phyloP scores from a whole-genome alignment of 2,113 vertebrate species.

The Plectropomus leopardus region DNA sequence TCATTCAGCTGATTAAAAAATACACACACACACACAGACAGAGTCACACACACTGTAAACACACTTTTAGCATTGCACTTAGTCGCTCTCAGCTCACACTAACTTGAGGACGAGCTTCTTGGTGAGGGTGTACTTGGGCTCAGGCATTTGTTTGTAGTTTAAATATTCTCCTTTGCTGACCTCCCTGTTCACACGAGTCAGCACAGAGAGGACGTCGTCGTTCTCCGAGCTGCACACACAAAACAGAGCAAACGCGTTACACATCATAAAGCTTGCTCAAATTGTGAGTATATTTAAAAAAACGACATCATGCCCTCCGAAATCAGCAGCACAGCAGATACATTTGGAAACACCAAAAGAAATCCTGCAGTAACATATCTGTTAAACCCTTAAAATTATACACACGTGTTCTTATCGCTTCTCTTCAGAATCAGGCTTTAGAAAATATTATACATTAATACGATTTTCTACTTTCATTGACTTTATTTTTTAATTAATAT shows the following conservation, averaged over 20 bases:
- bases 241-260: neutral
- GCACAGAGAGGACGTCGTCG: conserved; percentile 86
- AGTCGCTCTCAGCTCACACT: conserved; percentile 13
- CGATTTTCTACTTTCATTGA: too few relatives aligned
- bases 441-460: too few relatives aligned
- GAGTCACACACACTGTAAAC: neutral
- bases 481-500: too few relatives aligned
- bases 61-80: neutral
- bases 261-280: neutral
- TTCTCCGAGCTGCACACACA: conserved; percentile 50
- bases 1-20: neutral
- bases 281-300: neutral
- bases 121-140: conserved; percentile 89
- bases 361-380: too few relatives aligned
- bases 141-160: conserved; percentile 87
- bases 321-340: neutral
- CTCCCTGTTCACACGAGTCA: conserved; percentile 89
- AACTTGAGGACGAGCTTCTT: conserved; percentile 87
- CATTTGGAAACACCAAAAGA: too few relatives aligned
- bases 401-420: too few relatives aligned
- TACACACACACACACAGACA: neutral
- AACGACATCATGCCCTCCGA: neutral
- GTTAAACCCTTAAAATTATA: too few relatives aligned
- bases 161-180: conserved; percentile 79
- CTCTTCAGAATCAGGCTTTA: too few relatives aligned